Conservation (phyloP, 2,797 vertebrate species). For the Coccyzus lansbergi region DNA sequence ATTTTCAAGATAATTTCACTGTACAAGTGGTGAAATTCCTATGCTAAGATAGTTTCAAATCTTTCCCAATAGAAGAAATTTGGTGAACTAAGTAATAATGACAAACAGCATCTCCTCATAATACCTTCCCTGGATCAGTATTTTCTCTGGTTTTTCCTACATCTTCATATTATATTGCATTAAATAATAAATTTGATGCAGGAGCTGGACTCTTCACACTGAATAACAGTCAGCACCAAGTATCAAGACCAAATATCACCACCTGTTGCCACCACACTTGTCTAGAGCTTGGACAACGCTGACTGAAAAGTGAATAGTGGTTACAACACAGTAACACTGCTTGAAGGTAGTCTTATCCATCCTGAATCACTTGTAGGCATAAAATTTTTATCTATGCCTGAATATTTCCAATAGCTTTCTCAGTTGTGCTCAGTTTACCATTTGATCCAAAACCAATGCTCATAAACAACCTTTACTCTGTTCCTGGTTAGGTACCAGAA, state of each 20-base stretch:
- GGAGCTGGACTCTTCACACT: background rate
- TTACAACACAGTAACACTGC: background rate
- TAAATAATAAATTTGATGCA: background rate
- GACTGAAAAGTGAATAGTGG: background rate
- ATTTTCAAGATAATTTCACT: rapidly evolving
- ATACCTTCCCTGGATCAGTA: background rate
- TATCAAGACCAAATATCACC: background rate
- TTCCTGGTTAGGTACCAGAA: background rate
- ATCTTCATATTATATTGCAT: background rate
- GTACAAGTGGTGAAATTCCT: background rate
- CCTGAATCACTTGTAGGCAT: background rate
- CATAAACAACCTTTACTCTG: background rate
- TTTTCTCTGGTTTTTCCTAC: background rate
- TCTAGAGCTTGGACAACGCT: background rate
- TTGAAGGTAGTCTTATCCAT: background rate
- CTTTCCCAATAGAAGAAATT: background rate
- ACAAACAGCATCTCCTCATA: background rate
- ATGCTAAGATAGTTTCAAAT: background rate
- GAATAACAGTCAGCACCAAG: background rate
- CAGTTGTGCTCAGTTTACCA: background rate
- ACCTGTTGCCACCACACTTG: background rate
- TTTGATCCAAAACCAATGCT: background rate
- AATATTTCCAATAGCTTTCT: background rate
- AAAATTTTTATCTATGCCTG: background rate
- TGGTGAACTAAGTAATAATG: background rate